Base-by-base conservation (phyloP, 2,113 vertebrate species). In the Poeciliopsis turrubarensis region DNA sequence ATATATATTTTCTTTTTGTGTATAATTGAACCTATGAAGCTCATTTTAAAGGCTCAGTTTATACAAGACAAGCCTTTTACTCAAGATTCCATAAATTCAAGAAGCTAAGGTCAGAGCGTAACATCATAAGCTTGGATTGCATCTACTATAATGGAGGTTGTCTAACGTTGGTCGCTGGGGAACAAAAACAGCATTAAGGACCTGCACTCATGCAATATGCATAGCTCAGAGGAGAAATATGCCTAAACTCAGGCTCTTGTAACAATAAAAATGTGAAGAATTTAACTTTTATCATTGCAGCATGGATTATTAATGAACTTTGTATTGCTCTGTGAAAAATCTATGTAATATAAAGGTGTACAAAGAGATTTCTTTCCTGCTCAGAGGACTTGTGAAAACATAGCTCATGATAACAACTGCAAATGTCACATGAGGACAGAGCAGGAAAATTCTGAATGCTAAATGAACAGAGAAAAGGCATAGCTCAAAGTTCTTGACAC, bases 121-220 rank as follows among this genome's bases (percentile, higher is more conserved):
- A 74, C 57, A 78, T 77, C 30, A 54, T 77, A 51, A 47, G 67
- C 57, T n/a, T 72, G 30, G 47, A 68, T 22, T 39, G 70, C 74
- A 78, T 79, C 68, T 70, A 70, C 68, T 72, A 71, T 72, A 51
- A 84, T 75, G 44, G 75, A 74, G 51, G 78, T 78, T 71, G 74
- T 85, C 64, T 71, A 67, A 72, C 51, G 70, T 68, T 76, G 69
- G 66, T 82, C 82, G 44, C 68, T 62, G 54, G 79, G 44, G 77
- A 84, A 63, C 29, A 69, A 72, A 86, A 41, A 65, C 75, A 80
- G 39, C 77, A 82, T 78, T 75, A 82, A 81, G 69, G 32, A 81
- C 86, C 66, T 89, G 78, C 70, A 51, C 78, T 91, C 80, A 88
- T 88, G 60, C 72, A 91, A 86, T 85, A 89, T 88, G 81, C 69